Evolutionary conservation across 2,797 vertebrate species (phyloP), one percentile per base, ranked within the genome.

Genomic region (Erpetoichthys calabaricus): DNA sequence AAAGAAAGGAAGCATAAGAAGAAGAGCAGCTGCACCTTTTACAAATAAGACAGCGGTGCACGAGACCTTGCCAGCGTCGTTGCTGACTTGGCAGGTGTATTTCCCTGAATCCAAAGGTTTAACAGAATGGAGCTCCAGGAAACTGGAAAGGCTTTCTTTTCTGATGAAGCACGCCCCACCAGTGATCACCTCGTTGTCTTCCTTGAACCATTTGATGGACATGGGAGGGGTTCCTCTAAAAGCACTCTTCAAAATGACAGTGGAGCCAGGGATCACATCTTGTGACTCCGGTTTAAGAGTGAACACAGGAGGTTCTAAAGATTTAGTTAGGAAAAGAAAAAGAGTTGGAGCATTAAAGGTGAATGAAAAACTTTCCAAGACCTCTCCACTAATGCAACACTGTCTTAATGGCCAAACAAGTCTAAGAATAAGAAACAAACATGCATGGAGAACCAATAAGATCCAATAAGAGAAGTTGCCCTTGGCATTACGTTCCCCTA

Each of bases 11-110:
- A 53, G n/a, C 53, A 54, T 47, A 65, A 73, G 59, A 75, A 73
- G 61, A 70, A 45, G 10, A 70, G 61, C 67, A 56, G 60, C 66
- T 0, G 80, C 91, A 88, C 96, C 96, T 99, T 99, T 98, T 2
- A 99, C 94, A 83, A 97, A 96, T 59, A 99, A 83, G 62, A 80
- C 80, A 63, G 85, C 72, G 45, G 81, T 89, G 77, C 90, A 87
- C 55, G 86, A 85, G 75, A 88, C 86, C 57, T 84, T 87, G 59
- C 95, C 96, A 3, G 94, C 94, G 42, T 91, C 78, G 0, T 99
- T 99, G 75, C 84, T 85, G 56, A 97, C 85, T 78, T 91, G 89
- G 76, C 95, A 99, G 1, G 79, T 90, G 57, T 98, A 99, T 64
- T 84, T 84, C 60, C 87, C 89, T 0, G 94, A 92, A 68, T 98